Conservation (phyloP, 2,888 invertebrate genomes). For the Panorpa germanica region DNA sequence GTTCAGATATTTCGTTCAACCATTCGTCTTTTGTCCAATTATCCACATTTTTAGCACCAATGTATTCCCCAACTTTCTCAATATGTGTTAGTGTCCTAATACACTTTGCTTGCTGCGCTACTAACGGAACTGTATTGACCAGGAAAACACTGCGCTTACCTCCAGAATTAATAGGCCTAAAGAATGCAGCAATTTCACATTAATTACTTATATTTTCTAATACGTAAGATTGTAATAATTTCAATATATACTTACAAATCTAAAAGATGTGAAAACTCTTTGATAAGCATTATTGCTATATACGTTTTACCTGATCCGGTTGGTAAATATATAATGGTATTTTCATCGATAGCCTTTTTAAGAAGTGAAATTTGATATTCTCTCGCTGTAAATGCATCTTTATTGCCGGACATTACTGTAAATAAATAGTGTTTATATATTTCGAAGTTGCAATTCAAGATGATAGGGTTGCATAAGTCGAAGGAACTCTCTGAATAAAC, state of each 20-base stretch:
- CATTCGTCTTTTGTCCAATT: constrained; percentile 47
- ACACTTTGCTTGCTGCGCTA: constrained; percentile 54
- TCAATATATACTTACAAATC: constrained; percentile 20
- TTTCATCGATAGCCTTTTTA: constrained; percentile 41
- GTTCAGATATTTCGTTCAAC: constrained; percentile 35
- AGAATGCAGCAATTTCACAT: too few relatives aligned
- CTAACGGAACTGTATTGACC: constrained; percentile 66
- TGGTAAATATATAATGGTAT: constrained; percentile 83
- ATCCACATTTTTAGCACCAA: constrained; percentile 57
- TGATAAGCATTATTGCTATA: constrained; percentile 49
- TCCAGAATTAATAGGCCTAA: constrained; percentile 32
- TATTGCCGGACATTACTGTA: too few relatives aligned
- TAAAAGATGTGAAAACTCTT: constrained; percentile 23
- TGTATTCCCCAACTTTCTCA: constrained; percentile 43
- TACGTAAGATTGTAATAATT: too few relatives aligned
- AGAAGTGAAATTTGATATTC: too few relatives aligned
- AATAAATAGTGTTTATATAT: too few relatives aligned
- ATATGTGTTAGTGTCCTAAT: constrained; percentile 39
- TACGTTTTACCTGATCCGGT: constrained; percentile 91
- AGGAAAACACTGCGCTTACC: constrained; percentile 63
- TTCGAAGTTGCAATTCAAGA: too few relatives aligned
- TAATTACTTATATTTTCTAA: too few relatives aligned
- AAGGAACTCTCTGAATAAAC: too few relatives aligned
- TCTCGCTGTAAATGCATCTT: too few relatives aligned
- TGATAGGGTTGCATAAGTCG: too few relatives aligned